Evolutionary conservation across 2,113 vertebrate genomes (phyloP), one percentile per base, ranked within the genome.

Genomic region (Indri indri): DNA sequence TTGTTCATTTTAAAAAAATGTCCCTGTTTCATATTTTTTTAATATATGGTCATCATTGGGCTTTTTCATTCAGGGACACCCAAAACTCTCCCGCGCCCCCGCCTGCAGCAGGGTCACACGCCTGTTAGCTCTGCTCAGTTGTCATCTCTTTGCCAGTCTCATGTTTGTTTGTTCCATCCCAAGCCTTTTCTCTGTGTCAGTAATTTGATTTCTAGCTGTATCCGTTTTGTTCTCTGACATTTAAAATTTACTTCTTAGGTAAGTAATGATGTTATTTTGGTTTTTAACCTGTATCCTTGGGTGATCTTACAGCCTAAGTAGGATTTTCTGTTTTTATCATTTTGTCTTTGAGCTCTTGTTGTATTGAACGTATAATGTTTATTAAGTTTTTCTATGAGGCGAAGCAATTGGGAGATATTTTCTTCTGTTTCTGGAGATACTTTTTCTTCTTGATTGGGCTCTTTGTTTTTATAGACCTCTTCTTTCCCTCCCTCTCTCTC

Each of bases 21-120:
- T 22, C 65, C 25, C 66, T 76, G 18, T 34, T 74, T 68, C 37
- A 37, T 2, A 8, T 40, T 23, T 9, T 59, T 88, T 59, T 10
- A 34, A 59, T 20, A 40, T 52, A 5, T n/a, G 22, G 25, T 8
- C 52, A 6, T 47, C 18, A 8, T 45, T 27, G 25, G 34, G 32
- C 27, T 50, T 92, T 50, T 45, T 47, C 20, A 54, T 30, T 37
- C 54, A 5, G 14, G 25, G 40, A 5, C 16, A 1, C 45, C 37
- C 57, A 59, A 18, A 8, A 12, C 6, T 34, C 65, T 32, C 8
- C 3, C 17, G 11, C 9, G 1, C 0, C 3, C 0, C 5, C 4
- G 4, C n/a, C 27, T 5, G 3, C 10, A 2, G 16, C 34, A 8
- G 47, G 37, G 10, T 6, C 47, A 27, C 7, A 9, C 0, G 22